A percentile compares a stretch with the other conserved stretches of the same genome.
phyloP scores from a whole-genome alignment of 2,797 vertebrate species.

The Melanotaenia trifasciata region DNA sequence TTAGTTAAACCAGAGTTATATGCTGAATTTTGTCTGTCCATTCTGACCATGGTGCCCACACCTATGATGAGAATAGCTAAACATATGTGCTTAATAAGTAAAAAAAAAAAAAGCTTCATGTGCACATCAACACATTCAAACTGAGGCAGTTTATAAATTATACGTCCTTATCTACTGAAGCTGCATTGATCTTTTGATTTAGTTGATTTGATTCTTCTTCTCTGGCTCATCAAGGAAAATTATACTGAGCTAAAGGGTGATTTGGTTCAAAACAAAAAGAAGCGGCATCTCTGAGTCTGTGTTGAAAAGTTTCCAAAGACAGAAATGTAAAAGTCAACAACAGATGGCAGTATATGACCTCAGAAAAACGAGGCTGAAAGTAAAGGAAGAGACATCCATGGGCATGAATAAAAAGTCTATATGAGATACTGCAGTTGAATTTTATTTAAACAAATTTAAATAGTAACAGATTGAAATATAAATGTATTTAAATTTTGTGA shows the following conservation, averaged over 20 bases:
- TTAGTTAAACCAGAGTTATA: not conserved
- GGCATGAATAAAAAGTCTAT: not conserved
- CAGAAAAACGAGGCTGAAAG: not conserved
- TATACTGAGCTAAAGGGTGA: not conserved
- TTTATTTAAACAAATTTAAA: conserved; percentile 8
- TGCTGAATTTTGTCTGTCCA: conserved; percentile 10
- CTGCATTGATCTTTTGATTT: not conserved
- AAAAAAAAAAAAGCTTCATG: not conserved
- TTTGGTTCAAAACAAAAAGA: not conserved
- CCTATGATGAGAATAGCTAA: not conserved
- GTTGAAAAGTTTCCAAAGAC: not conserved
- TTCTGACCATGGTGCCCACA: not conserved
- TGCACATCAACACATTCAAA: too few relatives aligned
- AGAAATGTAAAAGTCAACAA: conserved; percentile 27
- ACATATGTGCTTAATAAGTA: not conserved
- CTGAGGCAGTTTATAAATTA: too few relatives aligned
- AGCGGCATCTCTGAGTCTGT: not conserved
- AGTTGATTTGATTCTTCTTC: not conserved
- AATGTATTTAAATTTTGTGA: not conserved
- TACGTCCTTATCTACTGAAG: not conserved
- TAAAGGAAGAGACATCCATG: not conserved
- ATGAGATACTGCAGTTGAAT: not conserved
- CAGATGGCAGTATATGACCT: conserved; percentile 65
- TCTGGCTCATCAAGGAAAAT: not conserved
- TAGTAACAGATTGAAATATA: conserved; percentile 1